A percentile compares a stretch with the other conserved stretches of the same genome.
phyloP scores from a whole-genome alignment of 2,888 invertebrate species.

The Xanthia togata region DNA sequence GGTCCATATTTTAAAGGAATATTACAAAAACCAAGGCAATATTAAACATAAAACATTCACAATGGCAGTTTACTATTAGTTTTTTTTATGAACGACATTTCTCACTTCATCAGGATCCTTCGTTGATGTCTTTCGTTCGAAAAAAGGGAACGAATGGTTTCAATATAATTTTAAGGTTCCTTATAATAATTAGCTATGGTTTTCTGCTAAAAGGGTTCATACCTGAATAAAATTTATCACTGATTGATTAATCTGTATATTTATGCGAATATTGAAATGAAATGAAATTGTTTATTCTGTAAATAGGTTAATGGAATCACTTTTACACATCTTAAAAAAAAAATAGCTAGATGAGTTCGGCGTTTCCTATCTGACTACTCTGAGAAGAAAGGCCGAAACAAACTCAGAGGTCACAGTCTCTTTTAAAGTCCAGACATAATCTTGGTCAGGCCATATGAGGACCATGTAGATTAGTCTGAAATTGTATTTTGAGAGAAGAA shows the following conservation, averaged over 20 bases:
- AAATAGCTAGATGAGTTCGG: no score
- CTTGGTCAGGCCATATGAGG: no score
- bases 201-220: background rate
- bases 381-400: no score
- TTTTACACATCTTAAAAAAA: no score
- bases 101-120: background rate
- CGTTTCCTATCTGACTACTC: no score
- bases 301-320: no score
- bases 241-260: background rate
- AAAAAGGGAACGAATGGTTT: background rate
- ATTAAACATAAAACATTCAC: background rate
- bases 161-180: background rate
- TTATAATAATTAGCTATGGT: background rate
- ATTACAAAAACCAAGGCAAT: background rate
- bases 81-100: background rate
- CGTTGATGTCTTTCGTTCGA: slow-evolving; percentile 56
- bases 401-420: no score
- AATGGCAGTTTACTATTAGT: background rate
- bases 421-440: no score
- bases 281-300: no score
- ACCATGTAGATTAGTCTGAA: no score
- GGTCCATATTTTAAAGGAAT: background rate
- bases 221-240: background rate
- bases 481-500: no score
- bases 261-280: background rate